phyloP scores from a whole-genome alignment of 2,888 invertebrate species.

The Acleris emargana region DNA sequence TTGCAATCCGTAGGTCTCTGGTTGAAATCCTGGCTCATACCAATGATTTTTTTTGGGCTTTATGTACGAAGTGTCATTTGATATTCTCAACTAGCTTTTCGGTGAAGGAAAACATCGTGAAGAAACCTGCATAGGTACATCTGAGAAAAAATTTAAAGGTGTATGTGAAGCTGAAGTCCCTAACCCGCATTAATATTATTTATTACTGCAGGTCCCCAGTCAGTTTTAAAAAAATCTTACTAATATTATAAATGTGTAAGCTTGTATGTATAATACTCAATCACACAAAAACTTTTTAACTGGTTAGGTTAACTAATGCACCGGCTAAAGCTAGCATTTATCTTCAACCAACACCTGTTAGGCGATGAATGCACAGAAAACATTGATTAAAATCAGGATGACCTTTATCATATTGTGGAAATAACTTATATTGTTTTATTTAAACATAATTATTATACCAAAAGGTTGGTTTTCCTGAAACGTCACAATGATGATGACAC shows the following conservation, averaged over 20 bases:
- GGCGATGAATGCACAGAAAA: constrained; percentile 2
- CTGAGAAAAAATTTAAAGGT: neutral
- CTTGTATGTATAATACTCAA: constrained; percentile 3
- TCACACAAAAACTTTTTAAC: constrained; percentile 3
- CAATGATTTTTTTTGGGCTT: neutral
- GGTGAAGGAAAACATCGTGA: too few species aligned
- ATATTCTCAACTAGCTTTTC: too few species aligned
- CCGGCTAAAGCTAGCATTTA: neutral
- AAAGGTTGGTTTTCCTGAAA: too few species aligned
- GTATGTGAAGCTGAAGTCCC: constrained; percentile 1
- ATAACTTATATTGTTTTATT: too few species aligned
- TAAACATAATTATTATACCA: too few species aligned
- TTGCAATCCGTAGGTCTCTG: constrained; percentile 7
- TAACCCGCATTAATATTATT: neutral
- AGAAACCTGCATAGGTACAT: neutral
- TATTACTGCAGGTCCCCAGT: neutral
- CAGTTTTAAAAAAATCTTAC: neutral
- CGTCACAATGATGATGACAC: too few species aligned
- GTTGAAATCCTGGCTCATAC: constrained; percentile 11
- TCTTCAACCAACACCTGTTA: constrained; percentile 3
- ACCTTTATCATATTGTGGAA: too few species aligned
- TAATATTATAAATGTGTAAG: neutral
- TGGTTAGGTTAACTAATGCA: constrained; percentile 1
- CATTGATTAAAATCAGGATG: too few species aligned
- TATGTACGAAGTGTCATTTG: too few species aligned